Evolutionary conservation across 1,140 invertebrate species (phyloP).

Genomic region (Drosophila carrolli): DNA sequence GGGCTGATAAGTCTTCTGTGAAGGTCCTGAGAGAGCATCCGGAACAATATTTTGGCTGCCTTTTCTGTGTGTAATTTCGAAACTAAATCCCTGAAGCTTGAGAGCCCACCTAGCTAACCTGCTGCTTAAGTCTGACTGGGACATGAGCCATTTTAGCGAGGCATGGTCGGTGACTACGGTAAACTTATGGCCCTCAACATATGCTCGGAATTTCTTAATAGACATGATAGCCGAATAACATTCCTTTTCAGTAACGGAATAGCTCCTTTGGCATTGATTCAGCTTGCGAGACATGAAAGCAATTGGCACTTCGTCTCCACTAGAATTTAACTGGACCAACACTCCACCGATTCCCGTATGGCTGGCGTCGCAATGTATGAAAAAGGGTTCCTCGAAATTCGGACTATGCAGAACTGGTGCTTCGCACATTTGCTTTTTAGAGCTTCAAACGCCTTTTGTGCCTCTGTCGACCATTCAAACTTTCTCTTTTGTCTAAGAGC

Average conservation of each 20-base stretch:
- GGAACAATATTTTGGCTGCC: no score
- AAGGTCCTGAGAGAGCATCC: no score
- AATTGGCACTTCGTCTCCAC: not conserved
- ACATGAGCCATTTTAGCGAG: not conserved
- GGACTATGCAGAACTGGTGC: no score
- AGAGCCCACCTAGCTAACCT: not conserved
- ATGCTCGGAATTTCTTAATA: not conserved
- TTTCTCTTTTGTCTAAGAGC: not conserved
- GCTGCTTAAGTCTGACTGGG: not conserved
- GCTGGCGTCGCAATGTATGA: slow-evolving; percentile 1
- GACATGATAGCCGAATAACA: no score
- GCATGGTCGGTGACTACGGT: no score
- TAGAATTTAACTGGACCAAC: not conserved
- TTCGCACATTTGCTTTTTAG: no score
- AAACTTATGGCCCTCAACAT: not conserved
- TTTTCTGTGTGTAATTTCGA: no score
- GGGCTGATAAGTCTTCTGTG: no score
- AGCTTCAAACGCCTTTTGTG: not conserved
- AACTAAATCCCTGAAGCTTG: not conserved
- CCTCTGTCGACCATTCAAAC: not conserved
- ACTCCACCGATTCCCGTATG: not conserved
- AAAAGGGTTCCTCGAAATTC: not conserved
- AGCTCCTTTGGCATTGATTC: no score
- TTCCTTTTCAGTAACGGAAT: not conserved
- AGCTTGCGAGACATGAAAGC: not conserved